These are phyloP conservation scores for Ectemnius cavifrons DNA, from an alignment of 2,888 invertebrate genomes.

Conservation along the genomic window DNA sequence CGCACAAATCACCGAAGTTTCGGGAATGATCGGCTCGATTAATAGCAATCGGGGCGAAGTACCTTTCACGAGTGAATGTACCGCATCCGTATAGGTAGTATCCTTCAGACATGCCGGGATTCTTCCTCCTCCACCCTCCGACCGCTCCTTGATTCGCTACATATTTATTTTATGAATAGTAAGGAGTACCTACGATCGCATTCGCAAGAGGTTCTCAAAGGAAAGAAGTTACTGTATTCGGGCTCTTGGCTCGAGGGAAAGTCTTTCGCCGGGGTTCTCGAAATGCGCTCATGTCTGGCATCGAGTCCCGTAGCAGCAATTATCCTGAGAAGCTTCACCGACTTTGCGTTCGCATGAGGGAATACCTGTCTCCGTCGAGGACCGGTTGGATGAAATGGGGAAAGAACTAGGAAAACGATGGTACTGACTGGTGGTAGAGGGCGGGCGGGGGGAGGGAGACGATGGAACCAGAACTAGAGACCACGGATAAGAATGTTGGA, in stretches of 20 bases:
- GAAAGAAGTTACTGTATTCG: conserved; percentile 48
- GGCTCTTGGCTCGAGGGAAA: conserved; percentile 48
- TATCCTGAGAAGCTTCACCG: conserved; percentile 62
- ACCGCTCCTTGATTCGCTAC: neutral
- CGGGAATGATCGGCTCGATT: too few relatives aligned
- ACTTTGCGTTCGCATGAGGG: conserved; percentile 64
- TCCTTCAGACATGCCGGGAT: too few relatives aligned
- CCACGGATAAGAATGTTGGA: conserved; percentile 1
- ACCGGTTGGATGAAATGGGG: conserved; percentile 14
- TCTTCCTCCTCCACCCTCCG: too few relatives aligned
- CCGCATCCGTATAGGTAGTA: neutral
- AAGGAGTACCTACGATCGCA: conserved; percentile 48
- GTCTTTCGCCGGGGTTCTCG: conserved; percentile 52
- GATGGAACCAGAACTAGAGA: conserved; percentile 14
- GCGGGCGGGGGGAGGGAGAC: neutral
- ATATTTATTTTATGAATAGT: conserved; percentile 37
- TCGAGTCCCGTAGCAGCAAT: conserved; percentile 65
- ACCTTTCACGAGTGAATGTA: neutral
- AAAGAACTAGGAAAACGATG: conserved; percentile 7
- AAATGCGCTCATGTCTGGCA: conserved; percentile 58
- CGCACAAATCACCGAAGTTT: too few relatives aligned
- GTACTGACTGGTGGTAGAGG: too few relatives aligned
- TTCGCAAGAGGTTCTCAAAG: conserved; percentile 46
- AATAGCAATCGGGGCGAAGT: neutral
- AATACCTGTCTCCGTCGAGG: conserved; percentile 42